Evolutionary conservation across 2,888 invertebrate genomes (phyloP), one percentile per base, ranked within the genome.

Genomic region (Leptinotarsa rubiginosa): DNA sequence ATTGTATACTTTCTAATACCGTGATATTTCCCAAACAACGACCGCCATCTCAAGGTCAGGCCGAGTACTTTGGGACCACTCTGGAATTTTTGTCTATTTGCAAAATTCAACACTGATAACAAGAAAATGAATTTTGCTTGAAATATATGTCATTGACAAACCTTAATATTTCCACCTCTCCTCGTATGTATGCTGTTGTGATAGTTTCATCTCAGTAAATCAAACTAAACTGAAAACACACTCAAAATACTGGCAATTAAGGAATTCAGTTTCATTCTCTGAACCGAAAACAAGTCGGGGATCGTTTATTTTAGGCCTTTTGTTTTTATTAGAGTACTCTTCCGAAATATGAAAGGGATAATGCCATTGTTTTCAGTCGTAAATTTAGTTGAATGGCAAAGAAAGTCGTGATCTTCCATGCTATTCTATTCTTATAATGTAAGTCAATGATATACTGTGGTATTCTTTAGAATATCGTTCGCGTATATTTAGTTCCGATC

Each of bases 201-300:
- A 41, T 7, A 62, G 7, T 62, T 62, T 62, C 31, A 41, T 16
- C 4, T 41, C n/a, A 41, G 31, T 62, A 18, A 62, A n/a, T 62
- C 62, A 12, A 10, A 62, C 62, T 18, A 15, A 10, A 41, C 62
- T 10, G 18, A 62, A 62, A 62, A 62, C 77, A 76, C 71, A 74
- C 78, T 79, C 75, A 75, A 81, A 81, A 80, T 80, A 78, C 78
- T 73, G 81, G 78, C 80, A 83, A 83, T 83, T 83, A 81, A 77
- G 77, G 77, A 76, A 77, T 80, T 77, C 77, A 76, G 75, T 77
- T 76, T 68, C 73, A 67, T 66, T 64, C 74, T 65, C 49, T 54
- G 68, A 74, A 75, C 74, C 65, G 75, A 77, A 77, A 78, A 79
- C 76, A 76, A 77, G 73, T 73, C 20, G 71, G 68, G 73, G 75